Base-by-base conservation (phyloP, 64 coral and sea anemone species). In the Pocillopora damicornis region DNA sequence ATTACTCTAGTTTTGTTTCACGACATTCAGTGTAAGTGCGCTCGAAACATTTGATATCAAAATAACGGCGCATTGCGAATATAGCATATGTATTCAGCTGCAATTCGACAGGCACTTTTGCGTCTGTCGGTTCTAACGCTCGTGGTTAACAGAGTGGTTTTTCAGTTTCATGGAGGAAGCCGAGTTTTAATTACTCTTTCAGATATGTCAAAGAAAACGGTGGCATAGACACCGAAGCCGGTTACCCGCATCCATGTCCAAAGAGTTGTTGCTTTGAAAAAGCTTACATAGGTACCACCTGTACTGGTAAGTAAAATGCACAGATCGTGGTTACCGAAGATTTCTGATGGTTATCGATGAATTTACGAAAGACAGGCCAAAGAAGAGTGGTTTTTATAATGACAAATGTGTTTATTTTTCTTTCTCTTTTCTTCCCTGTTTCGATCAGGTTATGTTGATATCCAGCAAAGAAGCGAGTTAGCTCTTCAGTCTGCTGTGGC, bases 141-240 rank as follows among this genome's bases (percentile, higher is more conserved):
- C 42, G 42, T 7, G 42, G 30, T 30, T 30, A 30, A 30, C 7
- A 51, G 7, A 51, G 7, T 51, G 7, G 42, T 2, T 51, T 4
- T 51, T 51, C 42, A 51, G 42, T 51, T 51, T 51, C 42, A 51
- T 51, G 42, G 42, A 51, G 42, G 42, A 51, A 51, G 42, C 42
- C 18, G 42, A 59, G 4, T 63, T 63, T 63, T 63, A 17, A 63
- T 63, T 63, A 4, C n/a, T 11, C 92, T 22, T 98, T 93, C 60
- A 90, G 75, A 88, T 96, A 95, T 42, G 93, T 99, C 83, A 88
- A 68, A 42, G 88, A 58, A 51, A 95, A 99, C 51, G 51, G 86
- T 63, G 97, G 93, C 0, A 99, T 99, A 79, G 97, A 99, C 69
- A 99, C 97, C 8, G 97, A 99, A 51, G 83, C 42, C 12, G 92